Base-by-base conservation (phyloP, 2,888 invertebrate genomes). In the Ormyrus labotus region DNA sequence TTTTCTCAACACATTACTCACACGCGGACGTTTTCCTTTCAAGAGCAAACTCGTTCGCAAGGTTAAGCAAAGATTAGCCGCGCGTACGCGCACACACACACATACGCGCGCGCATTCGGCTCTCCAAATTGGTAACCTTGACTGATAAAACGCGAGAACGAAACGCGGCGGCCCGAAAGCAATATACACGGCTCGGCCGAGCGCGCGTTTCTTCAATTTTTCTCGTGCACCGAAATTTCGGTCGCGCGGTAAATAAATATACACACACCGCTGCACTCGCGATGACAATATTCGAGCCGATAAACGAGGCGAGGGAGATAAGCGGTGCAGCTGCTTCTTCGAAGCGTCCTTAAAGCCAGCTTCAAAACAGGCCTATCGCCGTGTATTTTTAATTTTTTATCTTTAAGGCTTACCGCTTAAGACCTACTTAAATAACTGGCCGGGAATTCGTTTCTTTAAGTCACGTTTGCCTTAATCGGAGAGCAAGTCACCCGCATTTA, bases 41-140 rank as follows among this genome's bases (percentile, higher is more conserved):
- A 81, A 78, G 70, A 78, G 70, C 74, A 78, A 78, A 81, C 70
- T 81, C 65, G 65, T 34, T 74, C 58, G 50, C 78, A 78, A 81
- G 81, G 81, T 81, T 78, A 81, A 78, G 70, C 61, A 74, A 81
- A 78, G 78, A 81, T 78, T 78, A 74, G 74, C 64, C 71, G 50
- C 60, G 34, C 34, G 34, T 34, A 34, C 34, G 34, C 34, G 10
- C 58, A 10, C 69, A 13, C 63, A 9, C 19, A 11, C 60, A 34
- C 45, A 58, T 48, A 60, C 10, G n/a, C 34, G 51, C 10, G 45
- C 2, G 19, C 2, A 4, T 19, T 10, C 47, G 10, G 47, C n/a
- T 4, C 55, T 69, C 75, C 47, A 74, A 77, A 80, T 80, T 74
- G 71, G 71, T 58, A 82, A 80, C 78, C 80, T 80, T 80, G 78